Evolutionary conservation across 2,888 invertebrate species (phyloP), one percentile per base, ranked within the genome.

Genomic region (Physocephala rufipes): DNA sequence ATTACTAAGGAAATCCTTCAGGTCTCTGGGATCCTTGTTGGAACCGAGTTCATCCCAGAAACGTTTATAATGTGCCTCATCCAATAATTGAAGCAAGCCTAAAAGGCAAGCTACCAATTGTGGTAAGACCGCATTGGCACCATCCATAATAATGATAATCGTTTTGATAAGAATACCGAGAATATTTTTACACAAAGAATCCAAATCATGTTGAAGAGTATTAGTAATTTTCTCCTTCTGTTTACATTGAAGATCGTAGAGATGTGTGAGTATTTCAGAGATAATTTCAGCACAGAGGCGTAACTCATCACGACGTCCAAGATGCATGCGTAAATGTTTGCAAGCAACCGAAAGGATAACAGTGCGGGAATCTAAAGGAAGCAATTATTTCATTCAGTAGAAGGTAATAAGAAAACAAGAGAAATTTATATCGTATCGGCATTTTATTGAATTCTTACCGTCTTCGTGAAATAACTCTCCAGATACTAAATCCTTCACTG

Each of bases 151-250:
- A 76, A 93, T 91, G 74, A 95, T 87, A 5, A 95, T 93, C 0
- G 95, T 94, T 82, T 95, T 94, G 61, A 96, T 93, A 5, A 96
- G 87, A 72, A 95, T 94, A 79, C 95, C 95, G 71, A 96, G 86
- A 5, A 94, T 91, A 72, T 92, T 92, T 73, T 94, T 87, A 81
- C 94, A 93, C 4, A 96, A 86, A 0, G 93, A 93, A 79, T 95
- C 95, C 2, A 95, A 91, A 80, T 95, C 95, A 58, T 94, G 91
- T 76, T 92, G 91, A 84, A 76, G 86, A 79, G 78, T 89, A 84
- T 74, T 86, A 73, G 70, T 87, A 12, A 86, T 85, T 67, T 88
- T 89, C 0, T 88, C 87, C 66, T 88, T 88, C 69, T 88, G 87
- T 73, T 87, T 87, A 78, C 86, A 87, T 73, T 85, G 84, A 58